These are phyloP conservation scores for Pristionchus exspectatus DNA, from an alignment of 2,888 invertebrate genomes.

Conservation along the genomic window DNA sequence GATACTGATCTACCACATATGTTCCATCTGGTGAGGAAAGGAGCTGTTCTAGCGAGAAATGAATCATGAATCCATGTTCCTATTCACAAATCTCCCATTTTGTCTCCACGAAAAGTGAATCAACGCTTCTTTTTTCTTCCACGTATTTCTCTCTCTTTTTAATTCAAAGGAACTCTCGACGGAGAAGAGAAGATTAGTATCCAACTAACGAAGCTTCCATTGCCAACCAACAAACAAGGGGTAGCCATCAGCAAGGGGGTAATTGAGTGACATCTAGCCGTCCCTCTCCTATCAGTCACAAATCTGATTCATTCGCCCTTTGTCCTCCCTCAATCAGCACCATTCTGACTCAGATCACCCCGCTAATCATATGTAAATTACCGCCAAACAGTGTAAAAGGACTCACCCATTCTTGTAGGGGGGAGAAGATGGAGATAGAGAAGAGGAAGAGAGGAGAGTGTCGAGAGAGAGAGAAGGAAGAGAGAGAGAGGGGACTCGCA, in stretches of 20 bases:
- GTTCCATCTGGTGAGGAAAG: not conserved
- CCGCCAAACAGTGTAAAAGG: slow-evolving; percentile 34
- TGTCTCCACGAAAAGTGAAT: slow-evolving; percentile 24
- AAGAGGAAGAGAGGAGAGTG: slow-evolving; percentile 39
- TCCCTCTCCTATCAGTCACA: slow-evolving; percentile 37
- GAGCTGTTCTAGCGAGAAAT: not conserved
- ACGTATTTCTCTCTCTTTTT: slow-evolving; percentile 36
- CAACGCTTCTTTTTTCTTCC: slow-evolving; percentile 37
- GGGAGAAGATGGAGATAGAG: slow-evolving; percentile 34
- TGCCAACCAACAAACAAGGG: not conserved
- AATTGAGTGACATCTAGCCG: slow-evolving; percentile 29
- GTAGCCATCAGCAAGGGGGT: not conserved
- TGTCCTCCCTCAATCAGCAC: not conserved
- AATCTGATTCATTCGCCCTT: slow-evolving; percentile 33
- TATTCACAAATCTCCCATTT: slow-evolving; percentile 18
- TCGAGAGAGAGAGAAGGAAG: not conserved
- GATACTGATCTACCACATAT: slow-evolving; percentile 43
- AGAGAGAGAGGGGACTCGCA: slow-evolving; percentile 24
- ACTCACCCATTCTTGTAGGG: slow-evolving; percentile 52
- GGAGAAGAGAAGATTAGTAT: slow-evolving; percentile 12
- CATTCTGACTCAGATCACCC: not conserved
- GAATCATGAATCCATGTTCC: not conserved
- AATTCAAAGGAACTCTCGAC: slow-evolving; percentile 1
- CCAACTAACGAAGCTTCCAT: not conserved
- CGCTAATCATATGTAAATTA: not conserved